Evolutionary conservation across 2,888 invertebrate species (phyloP).

Genomic region (Noctua fimbriata): DNA sequence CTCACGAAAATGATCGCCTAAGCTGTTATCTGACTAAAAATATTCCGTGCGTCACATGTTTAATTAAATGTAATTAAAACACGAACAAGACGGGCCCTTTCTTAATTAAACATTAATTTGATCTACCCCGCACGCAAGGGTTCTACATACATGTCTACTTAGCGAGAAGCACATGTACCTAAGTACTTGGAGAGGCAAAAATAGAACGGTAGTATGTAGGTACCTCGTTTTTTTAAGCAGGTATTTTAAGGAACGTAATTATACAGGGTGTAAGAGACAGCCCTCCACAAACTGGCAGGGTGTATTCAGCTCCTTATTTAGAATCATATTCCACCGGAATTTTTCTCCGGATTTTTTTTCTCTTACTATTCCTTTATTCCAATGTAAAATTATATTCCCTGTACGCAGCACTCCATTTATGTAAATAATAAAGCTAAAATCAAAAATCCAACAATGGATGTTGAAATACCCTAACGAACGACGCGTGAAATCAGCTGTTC

Average conservation of each 20-base stretch:
- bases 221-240: conserved; percentile 19
- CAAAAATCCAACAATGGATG: too few relatives aligned
- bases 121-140: conserved; percentile 36
- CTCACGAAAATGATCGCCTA: background rate
- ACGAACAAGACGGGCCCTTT: conserved; percentile 61
- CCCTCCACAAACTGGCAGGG: too few relatives aligned
- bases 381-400: too few relatives aligned
- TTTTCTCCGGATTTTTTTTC: too few relatives aligned
- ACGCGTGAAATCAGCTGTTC: too few relatives aligned
- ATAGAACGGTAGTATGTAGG: conserved; percentile 26
- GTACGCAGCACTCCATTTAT: too few relatives aligned
- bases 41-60: conserved; percentile 53
- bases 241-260: conserved; percentile 16
- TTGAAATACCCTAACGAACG: too few relatives aligned
- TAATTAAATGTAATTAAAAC: conserved; percentile 67
- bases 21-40: conserved; percentile 31
- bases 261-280: too few relatives aligned
- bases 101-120: conserved; percentile 70
- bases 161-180: conserved; percentile 9
- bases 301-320: too few relatives aligned
- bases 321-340: too few relatives aligned
- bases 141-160: conserved; percentile 42
- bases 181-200: conserved; percentile 32
- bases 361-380: too few relatives aligned
- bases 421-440: too few relatives aligned